phyloP scores from a whole-genome alignment of 2,113 vertebrate species.

The Melanerpes formicivorus region DNA sequence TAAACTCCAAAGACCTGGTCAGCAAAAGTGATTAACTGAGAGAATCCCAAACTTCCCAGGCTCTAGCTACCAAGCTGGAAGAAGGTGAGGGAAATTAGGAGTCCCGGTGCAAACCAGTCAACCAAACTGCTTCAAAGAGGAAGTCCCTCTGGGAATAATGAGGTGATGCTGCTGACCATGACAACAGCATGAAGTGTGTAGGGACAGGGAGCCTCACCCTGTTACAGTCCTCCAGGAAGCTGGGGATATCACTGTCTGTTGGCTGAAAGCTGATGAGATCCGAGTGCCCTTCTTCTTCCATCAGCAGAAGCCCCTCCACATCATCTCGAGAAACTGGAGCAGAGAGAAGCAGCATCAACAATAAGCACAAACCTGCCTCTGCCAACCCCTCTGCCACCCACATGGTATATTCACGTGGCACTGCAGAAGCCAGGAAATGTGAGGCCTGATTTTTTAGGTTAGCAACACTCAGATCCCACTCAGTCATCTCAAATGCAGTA shows the following conservation, averaged over 20 bases:
- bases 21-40: background rate
- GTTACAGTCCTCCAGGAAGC: conserved; percentile 97
- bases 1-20: background rate
- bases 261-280: conserved; percentile 97
- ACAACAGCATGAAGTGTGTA: background rate
- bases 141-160: background rate
- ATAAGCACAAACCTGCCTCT: background rate
- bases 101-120: background rate
- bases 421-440: conserved; percentile 30
- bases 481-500: conserved; percentile 60
- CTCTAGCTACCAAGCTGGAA: background rate
- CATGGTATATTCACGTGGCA: background rate
- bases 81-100: background rate
- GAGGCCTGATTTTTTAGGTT: conserved; percentile 58
- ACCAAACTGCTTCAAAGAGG: background rate
- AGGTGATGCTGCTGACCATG: background rate
- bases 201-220: conserved; percentile 75
- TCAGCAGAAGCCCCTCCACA: conserved; percentile 90
- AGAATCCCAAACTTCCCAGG: background rate
- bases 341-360: conserved; percentile 30
- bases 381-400: conserved; percentile 3
- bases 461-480: conserved; percentile 59
- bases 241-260: conserved; percentile 97
- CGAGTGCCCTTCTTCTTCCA: conserved; percentile 92
- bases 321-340: conserved; percentile 91